Evolutionary conservation across 1,140 invertebrate species (phyloP).

Genomic region (Drosophila dunni): DNA sequence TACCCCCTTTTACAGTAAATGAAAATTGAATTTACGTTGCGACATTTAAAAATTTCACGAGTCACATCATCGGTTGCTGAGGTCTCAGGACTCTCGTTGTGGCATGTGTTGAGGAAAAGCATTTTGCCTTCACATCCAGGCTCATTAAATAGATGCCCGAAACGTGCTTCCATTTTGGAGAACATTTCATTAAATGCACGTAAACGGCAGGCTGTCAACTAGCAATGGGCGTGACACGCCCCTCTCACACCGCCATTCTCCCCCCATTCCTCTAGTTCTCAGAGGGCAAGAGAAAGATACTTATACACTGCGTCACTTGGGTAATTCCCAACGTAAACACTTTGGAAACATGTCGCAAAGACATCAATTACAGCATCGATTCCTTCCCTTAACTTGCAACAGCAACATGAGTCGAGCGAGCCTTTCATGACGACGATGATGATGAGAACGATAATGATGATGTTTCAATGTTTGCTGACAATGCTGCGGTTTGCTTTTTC

Average conservation of each 20-base stretch:
- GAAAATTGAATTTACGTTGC: constrained; percentile 74
- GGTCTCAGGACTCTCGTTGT: background rate
- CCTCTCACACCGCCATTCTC: background rate
- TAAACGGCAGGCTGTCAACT: constrained; percentile 76
- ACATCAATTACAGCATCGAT: constrained; percentile 79
- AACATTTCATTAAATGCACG: constrained; percentile 82
- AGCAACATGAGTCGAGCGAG: constrained; percentile 9
- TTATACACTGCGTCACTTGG: constrained; percentile 59
- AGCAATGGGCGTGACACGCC: constrained; percentile 55
- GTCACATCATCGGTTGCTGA: constrained; percentile 15
- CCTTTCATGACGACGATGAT: constrained; percentile 11
- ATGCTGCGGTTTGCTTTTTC: constrained; percentile 64
- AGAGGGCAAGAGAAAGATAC: constrained; percentile 19
- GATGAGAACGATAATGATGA: constrained; percentile 62
- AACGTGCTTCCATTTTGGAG: constrained; percentile 79
- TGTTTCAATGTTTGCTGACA: constrained; percentile 66
- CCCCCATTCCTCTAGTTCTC: background rate
- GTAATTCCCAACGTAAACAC: constrained; percentile 80
- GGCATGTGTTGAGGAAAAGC: constrained; percentile 15
- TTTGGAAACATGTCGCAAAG: constrained; percentile 80
- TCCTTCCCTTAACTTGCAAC: constrained; percentile 5
- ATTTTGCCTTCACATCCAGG: constrained; percentile 42
- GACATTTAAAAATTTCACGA: constrained; percentile 75
- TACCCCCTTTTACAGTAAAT: constrained; percentile 14
- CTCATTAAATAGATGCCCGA: constrained; percentile 79